phyloP scores from a whole-genome alignment of 1,140 invertebrate species.

The Zeugodacus cucurbitae region DNA sequence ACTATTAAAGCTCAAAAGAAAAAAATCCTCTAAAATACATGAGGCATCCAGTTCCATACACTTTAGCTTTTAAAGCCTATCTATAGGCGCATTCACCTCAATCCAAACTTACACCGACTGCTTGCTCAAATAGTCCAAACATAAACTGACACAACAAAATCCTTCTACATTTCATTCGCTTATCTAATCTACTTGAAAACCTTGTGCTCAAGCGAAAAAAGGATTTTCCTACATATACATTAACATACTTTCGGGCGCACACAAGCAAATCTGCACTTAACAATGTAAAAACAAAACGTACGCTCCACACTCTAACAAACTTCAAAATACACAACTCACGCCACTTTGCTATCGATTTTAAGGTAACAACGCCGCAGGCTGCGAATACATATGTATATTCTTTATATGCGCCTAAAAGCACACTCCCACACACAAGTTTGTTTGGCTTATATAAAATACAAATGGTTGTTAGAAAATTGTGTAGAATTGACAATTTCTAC shows the following conservation, averaged over 20 bases:
- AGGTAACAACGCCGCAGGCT: neutral
- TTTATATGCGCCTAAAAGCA: constrained; percentile 10
- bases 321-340: neutral
- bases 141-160: neutral
- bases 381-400: too few relatives aligned
- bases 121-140: neutral
- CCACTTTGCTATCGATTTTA: neutral
- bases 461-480: neutral
- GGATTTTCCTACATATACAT: neutral
- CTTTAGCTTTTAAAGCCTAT: neutral
- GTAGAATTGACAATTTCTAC: constrained; percentile 10
- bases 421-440: neutral
- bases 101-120: neutral
- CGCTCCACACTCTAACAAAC: neutral
- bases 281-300: neutral
- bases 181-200: neutral
- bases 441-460: neutral
- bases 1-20: too few relatives aligned
- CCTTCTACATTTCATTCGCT: neutral
- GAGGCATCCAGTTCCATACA: too few relatives aligned
- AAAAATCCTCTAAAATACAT: too few relatives aligned
- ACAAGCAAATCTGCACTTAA: neutral
- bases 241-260: neutral
- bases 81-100: neutral
- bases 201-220: neutral